Conservation (phyloP, 2,113 vertebrate genomes). For the Brachyistius frenatus region DNA sequence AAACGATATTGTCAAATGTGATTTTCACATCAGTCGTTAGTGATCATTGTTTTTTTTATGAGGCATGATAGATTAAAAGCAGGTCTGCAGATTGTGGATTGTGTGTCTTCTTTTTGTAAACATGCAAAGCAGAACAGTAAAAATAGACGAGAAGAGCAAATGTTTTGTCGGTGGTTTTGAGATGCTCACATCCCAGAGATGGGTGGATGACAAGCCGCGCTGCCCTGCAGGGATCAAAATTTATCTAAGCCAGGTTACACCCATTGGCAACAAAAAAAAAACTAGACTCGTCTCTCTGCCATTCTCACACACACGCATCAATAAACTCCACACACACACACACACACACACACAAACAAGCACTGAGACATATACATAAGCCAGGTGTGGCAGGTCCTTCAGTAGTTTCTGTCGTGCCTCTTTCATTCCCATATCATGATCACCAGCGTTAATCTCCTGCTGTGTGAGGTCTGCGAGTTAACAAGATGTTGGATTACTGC, state of each 20-base stretch:
- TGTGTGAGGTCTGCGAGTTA: slow-evolving; percentile 50
- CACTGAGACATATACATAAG: slow-evolving; percentile 40
- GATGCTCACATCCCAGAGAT: slow-evolving; percentile 37
- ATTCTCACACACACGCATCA: slow-evolving; percentile 58
- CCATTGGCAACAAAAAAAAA: slow-evolving; percentile 60
- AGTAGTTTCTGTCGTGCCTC: slow-evolving; percentile 45
- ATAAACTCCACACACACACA: slow-evolving; percentile 26
- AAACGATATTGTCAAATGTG: slow-evolving; percentile 1
- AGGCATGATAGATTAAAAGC: too few relatives aligned
- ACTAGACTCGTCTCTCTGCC: slow-evolving; percentile 21
- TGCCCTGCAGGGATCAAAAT: slow-evolving; percentile 73
- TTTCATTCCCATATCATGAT: slow-evolving; percentile 52
- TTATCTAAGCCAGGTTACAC: slow-evolving; percentile 75
- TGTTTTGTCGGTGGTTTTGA: slow-evolving; percentile 36
- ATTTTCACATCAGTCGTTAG: background rate
- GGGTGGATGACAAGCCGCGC: slow-evolving; percentile 55
- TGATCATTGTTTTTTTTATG: too few relatives aligned
- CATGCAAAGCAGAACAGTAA: background rate
- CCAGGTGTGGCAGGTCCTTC: slow-evolving; percentile 50
- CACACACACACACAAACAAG: slow-evolving; percentile 17
- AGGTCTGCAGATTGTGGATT: too few relatives aligned
- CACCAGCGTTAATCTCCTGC: slow-evolving; percentile 66
- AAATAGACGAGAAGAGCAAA: background rate
- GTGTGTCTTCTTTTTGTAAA: slow-evolving; percentile 15
- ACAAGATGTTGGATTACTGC: slow-evolving; percentile 65